These are phyloP conservation scores for Hirtodrosophila cameraria DNA, from an alignment of 2,888 invertebrate species.

Conservation along the genomic window DNA sequence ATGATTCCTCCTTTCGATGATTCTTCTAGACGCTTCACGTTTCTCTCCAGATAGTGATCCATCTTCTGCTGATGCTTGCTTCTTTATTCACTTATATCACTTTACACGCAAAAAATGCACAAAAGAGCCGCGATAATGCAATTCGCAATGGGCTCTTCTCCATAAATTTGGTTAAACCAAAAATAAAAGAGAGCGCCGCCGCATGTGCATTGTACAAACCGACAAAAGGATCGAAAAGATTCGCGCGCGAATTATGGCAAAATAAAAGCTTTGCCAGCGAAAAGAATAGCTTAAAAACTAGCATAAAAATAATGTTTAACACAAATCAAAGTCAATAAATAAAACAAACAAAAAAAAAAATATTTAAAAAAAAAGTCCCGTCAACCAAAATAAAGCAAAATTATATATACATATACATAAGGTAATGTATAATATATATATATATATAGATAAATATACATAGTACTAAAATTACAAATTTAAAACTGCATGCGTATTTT, in stretches of 20 bases:
- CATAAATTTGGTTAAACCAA: conserved; percentile 7
- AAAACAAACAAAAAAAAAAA: conserved; percentile 69
- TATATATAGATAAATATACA: conserved; percentile 64
- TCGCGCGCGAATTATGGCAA: conserved; percentile 20
- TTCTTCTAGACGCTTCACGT: no score
- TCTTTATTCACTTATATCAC: conserved; percentile 36
- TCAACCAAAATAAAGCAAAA: conserved; percentile 84
- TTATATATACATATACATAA: conserved; percentile 62
- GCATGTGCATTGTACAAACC: conserved; percentile 6
- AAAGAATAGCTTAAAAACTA: conserved; percentile 58
- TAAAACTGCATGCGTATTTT: conserved; percentile 81
- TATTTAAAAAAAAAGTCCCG: conserved; percentile 82
- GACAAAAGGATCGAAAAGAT: conserved; percentile 13
- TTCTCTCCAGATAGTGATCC: not conserved
- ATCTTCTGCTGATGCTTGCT: not conserved
- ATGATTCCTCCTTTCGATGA: not conserved
- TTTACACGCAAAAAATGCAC: conserved; percentile 25
- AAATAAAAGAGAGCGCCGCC: conserved; percentile 15
- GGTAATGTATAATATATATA: conserved; percentile 27
- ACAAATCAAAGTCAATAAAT: conserved; percentile 69
- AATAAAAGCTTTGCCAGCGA: conserved; percentile 34
- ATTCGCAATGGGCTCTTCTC: conserved; percentile 13
- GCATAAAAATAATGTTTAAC: conserved; percentile 57
- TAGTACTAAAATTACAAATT: conserved; percentile 77
- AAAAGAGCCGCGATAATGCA: conserved; percentile 16